Evolutionary conservation across 2,797 vertebrate species (phyloP).

Genomic region (Artibeus lituratus): DNA sequence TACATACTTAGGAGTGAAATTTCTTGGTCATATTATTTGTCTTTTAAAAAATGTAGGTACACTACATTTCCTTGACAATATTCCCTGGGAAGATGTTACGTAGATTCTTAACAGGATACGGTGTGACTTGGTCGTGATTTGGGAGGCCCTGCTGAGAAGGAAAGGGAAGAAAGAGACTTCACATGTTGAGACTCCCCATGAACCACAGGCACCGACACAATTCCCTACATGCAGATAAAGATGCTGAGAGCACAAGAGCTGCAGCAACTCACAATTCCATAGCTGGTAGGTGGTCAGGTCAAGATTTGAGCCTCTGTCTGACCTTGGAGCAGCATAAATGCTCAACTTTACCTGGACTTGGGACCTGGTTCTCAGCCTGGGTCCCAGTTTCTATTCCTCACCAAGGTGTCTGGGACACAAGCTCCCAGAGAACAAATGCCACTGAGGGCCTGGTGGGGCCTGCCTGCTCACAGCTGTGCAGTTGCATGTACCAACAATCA

Average conservation of each 20-base stretch:
- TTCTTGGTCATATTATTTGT: neutral
- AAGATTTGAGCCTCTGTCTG: neutral
- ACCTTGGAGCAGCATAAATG: neutral
- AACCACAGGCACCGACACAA: neutral
- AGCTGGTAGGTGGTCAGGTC: neutral
- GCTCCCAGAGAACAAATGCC: neutral
- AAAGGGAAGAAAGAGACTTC: neutral
- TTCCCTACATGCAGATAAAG: neutral
- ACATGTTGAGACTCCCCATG: neutral
- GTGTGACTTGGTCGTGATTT: neutral
- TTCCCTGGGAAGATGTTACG: neutral
- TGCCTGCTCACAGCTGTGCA: neutral
- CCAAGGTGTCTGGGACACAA: neutral
- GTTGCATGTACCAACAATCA: neutral
- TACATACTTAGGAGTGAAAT: neutral
- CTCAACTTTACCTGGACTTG: neutral
- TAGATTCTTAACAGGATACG: neutral
- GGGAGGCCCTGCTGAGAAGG: neutral
- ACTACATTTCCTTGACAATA: neutral
- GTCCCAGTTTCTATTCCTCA: neutral
- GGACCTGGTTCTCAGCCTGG: neutral
- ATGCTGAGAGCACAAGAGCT: fast-evolving
- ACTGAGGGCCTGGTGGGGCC: too few relatives aligned
- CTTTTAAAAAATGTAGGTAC: neutral
- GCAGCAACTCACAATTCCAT: neutral